Conservation (phyloP, 2,113 vertebrate species). For the Myrmecobius fasciatus region DNA sequence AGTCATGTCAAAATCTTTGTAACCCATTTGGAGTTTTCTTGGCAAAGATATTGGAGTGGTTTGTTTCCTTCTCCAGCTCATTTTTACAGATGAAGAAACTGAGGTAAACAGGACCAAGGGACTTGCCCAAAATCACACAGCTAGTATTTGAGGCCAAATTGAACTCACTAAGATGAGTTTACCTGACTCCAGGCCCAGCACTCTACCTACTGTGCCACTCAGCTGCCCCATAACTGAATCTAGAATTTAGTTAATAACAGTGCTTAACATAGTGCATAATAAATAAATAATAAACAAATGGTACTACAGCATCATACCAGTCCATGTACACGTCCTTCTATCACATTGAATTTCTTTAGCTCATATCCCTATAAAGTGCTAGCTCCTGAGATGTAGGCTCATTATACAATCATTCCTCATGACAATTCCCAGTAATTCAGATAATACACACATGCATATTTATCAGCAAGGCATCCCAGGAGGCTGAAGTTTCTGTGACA, state of each 20-base stretch:
- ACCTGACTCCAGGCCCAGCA: background rate
- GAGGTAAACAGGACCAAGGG: background rate
- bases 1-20: background rate
- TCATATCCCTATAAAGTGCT: background rate
- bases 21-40: background rate
- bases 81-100: background rate
- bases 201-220: background rate
- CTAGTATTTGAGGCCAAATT: background rate
- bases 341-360: background rate
- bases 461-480: background rate
- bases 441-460: constrained; percentile 5
- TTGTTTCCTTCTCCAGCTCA: background rate
- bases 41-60: background rate
- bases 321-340: background rate
- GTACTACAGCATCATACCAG: background rate
- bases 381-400: background rate
- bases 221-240: background rate
- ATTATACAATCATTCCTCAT: background rate
- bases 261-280: background rate
- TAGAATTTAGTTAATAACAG: background rate
- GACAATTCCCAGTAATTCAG: background rate
- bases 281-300: no score
- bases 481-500: background rate
- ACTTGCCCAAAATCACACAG: background rate
- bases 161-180: background rate